Evolutionary conservation across 2,888 invertebrate genomes (phyloP).

Genomic region (Mycalesis mineus): DNA sequence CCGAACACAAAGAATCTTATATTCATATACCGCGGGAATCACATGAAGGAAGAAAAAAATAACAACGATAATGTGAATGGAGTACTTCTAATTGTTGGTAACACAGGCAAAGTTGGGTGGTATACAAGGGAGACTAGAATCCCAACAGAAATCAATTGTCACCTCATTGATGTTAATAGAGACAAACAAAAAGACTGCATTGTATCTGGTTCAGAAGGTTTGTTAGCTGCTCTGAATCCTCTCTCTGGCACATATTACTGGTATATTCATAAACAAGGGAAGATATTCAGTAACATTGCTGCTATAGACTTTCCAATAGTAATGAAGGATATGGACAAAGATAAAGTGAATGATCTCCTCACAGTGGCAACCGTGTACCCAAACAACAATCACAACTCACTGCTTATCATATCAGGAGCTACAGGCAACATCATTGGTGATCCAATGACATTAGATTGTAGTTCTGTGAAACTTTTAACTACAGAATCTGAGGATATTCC

Average conservation of each 20-base stretch:
- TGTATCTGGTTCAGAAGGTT: constrained; percentile 83
- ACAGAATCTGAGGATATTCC: constrained; percentile 74
- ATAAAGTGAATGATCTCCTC: constrained; percentile 83
- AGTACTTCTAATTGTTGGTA: constrained; percentile 83
- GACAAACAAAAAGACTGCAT: constrained; percentile 86
- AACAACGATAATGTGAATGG: constrained; percentile 78
- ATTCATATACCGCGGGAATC: constrained; percentile 84
- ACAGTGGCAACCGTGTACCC: constrained; percentile 76
- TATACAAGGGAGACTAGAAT: constrained; percentile 82
- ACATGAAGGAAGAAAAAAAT: constrained; percentile 74
- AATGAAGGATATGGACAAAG: constrained; percentile 84
- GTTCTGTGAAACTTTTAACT: constrained; percentile 76
- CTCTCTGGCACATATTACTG: constrained; percentile 76
- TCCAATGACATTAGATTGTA: constrained; percentile 78
- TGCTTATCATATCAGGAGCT: constrained; percentile 84
- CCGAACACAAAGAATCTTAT: constrained; percentile 84
- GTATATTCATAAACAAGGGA: constrained; percentile 78
- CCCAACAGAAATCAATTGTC: constrained; percentile 85
- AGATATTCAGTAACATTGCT: constrained; percentile 70
- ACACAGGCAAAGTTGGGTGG: constrained; percentile 85
- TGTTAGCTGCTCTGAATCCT: constrained; percentile 73
- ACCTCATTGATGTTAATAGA: constrained; percentile 83
- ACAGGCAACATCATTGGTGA: constrained; percentile 82
- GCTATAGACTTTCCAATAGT: constrained; percentile 83
- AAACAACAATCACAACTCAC: constrained; percentile 75